Evolutionary conservation across 2,113 vertebrate genomes (phyloP), one percentile per base, ranked within the genome.

Genomic region (Callocephalon fimbriatum): DNA sequence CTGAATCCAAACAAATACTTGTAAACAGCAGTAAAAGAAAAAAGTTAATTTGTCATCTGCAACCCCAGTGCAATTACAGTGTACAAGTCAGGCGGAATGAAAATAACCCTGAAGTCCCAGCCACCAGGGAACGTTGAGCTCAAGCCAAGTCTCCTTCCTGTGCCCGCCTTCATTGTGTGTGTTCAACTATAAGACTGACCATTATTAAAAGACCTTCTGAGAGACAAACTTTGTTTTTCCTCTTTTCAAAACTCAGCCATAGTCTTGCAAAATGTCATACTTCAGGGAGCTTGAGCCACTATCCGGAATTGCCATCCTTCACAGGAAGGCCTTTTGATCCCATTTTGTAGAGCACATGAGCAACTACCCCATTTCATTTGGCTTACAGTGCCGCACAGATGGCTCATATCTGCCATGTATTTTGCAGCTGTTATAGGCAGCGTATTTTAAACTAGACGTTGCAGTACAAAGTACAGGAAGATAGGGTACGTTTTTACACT

Each of bases 181-280:
- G 80, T 85, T 90, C 22, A 10, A 91, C 67, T 86, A 23, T 77
- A 79, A 92, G 90, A 88, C 53, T 58, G 88, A 81, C 29, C 54
- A 82, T 73, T 88, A 76, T 96, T 96, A 80, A 95, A 96, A 93
- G 74, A 82, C 71, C 37, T 92, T 95, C 86, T 94, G 37, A 81
- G 37, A 81, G 47, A 92, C 82, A 95, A 93, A 92, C 38, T 22
- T 6, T 18, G 48, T 84, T 72, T 44, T 35, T 51, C 35, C 21
- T 15, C 20, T 58, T 50, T 44, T 25, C 54, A 48, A 86, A 92
- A 53, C n/a, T 50, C 67, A 84, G 29, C 31, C 59, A 32, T 29
- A 35, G 50, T 77, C 65, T 93, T 91, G 79, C 87, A 95, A 94
- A 96, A 95, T 86, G 75, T 95, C 58, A 50, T 82, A 51, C 61